These are phyloP conservation scores for Acrocephalus kingi DNA, from an alignment of 2,113 vertebrate species.

Conservation along the genomic window DNA sequence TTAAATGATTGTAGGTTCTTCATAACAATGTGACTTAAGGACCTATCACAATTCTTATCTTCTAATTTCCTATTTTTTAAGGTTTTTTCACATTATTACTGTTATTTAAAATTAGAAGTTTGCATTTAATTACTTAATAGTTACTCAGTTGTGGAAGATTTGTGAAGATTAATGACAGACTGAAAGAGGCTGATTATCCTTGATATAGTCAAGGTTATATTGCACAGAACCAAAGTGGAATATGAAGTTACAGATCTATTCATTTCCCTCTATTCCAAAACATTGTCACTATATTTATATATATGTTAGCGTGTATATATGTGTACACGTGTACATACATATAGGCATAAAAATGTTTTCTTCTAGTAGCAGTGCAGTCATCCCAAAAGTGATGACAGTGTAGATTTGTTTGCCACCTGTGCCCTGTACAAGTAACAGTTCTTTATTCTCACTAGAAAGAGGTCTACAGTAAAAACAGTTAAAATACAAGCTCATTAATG, in stretches of 20 bases:
- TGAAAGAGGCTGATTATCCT: background rate
- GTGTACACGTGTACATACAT: rapidly evolving
- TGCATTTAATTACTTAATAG: slow-evolving; percentile 3
- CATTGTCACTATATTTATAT: background rate
- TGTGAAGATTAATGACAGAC: background rate
- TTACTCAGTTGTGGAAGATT: background rate
- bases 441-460: background rate
- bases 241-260: background rate
- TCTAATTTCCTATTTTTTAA: background rate
- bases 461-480: background rate
- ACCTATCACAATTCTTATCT: background rate
- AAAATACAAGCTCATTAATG: background rate
- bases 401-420: background rate
- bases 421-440: background rate
- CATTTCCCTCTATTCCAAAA: background rate
- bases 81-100: background rate
- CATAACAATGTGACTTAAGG: background rate
- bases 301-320: background rate
- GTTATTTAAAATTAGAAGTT: slow-evolving; percentile 3
- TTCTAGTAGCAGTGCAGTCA: background rate
- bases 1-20: background rate
- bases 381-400: background rate
- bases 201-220: background rate
- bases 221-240: background rate
- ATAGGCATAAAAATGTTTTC: background rate